These are phyloP conservation scores for Tribolium madens DNA, from an alignment of 1,140 invertebrate species.

Conservation along the genomic window DNA sequence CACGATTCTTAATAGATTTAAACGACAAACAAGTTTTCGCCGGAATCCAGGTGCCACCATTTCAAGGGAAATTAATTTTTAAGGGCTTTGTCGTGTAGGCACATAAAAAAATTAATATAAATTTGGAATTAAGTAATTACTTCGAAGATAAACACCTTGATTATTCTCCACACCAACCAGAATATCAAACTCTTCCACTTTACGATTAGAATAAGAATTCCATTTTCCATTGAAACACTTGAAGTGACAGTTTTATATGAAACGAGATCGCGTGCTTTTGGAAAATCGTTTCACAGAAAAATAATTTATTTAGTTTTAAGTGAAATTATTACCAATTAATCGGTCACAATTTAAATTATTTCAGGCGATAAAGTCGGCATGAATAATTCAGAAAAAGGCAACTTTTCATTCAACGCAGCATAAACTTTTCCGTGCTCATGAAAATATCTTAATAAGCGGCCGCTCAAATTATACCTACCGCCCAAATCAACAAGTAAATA, in stretches of 20 bases:
- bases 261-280: constrained; percentile 3
- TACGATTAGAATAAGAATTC: neutral
- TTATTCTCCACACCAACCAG: neutral
- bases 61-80: constrained; percentile 19
- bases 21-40: constrained; percentile 10
- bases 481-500: constrained; percentile 23
- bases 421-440: constrained; percentile 19
- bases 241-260: constrained; percentile 14
- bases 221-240: neutral
- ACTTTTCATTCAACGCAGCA: constrained; percentile 11
- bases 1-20: constrained; percentile 20
- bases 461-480: neutral
- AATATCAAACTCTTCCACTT: too few species aligned
- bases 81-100: constrained; percentile 25
- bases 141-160: neutral
- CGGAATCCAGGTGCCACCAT: constrained; percentile 23
- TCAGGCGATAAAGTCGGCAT: constrained; percentile 24
- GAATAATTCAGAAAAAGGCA: constrained; percentile 18
- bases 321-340: constrained; percentile 35
- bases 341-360: constrained; percentile 36
- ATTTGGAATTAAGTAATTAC: constrained; percentile 21
- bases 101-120: constrained; percentile 33
- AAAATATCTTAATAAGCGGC: constrained; percentile 26
- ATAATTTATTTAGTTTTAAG: constrained; percentile 35
- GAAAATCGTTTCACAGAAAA: constrained; percentile 5